phyloP scores from a whole-genome alignment of 2,888 invertebrate species.

The Chymomyza caudatula region DNA sequence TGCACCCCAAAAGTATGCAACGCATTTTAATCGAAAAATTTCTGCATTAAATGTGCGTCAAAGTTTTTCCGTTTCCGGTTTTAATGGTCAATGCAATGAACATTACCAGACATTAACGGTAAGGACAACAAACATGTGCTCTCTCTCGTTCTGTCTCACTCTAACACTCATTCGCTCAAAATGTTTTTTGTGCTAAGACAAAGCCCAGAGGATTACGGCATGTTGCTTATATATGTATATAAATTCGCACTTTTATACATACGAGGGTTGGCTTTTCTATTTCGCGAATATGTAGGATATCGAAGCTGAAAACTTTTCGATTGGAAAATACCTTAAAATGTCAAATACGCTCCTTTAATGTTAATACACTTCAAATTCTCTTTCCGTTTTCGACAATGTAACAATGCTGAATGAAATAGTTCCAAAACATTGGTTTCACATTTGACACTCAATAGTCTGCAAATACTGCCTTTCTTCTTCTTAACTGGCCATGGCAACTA shows the following conservation, averaged over 20 bases:
- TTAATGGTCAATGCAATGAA: background rate
- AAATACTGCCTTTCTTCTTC: no score
- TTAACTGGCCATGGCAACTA: no score
- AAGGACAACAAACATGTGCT: background rate
- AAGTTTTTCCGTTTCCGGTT: background rate
- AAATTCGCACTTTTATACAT: background rate
- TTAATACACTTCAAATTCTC: no score
- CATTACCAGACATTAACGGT: background rate
- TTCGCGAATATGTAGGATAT: no score
- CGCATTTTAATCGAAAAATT: constrained; percentile 69
- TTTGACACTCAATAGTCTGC: no score
- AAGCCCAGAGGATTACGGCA: constrained; percentile 61
- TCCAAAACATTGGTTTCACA: no score
- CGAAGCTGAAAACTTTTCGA: no score
- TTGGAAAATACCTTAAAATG: no score
- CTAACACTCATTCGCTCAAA: constrained; percentile 6
- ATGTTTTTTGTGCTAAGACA: constrained; percentile 46
- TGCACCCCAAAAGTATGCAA: constrained; percentile 57
- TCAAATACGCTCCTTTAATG: no score
- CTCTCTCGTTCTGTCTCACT: background rate
- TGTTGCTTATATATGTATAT: constrained; percentile 21
- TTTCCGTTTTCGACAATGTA: no score
- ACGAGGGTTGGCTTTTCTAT: no score
- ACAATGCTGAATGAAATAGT: no score
- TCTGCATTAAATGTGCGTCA: constrained; percentile 51